Conservation (phyloP, 2,888 invertebrate genomes). For the Mystacides longicornis region DNA sequence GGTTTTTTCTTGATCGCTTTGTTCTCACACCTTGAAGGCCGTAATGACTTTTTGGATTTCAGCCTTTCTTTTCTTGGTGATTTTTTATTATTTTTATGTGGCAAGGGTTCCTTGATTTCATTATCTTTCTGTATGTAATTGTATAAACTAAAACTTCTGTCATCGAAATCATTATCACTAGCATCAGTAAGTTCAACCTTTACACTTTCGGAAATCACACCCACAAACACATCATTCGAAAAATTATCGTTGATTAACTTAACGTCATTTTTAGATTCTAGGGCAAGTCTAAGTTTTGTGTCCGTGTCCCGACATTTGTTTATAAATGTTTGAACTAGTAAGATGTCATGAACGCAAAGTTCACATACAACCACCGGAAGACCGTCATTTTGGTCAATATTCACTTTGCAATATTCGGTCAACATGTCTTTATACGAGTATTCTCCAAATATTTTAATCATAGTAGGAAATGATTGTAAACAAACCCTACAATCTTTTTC, state of each 20-base stretch:
- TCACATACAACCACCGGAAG: slow-evolving; percentile 16
- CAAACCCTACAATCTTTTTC: neutral
- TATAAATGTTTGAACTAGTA: slow-evolving; percentile 12
- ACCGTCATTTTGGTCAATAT: slow-evolving; percentile 14
- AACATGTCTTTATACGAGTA: neutral
- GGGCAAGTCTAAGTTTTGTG: neutral
- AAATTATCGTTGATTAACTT: neutral
- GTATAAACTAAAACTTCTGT: neutral
- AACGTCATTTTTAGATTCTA: neutral
- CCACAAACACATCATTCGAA: neutral
- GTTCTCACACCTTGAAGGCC: neutral
- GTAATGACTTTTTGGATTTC: neutral
- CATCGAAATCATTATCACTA: neutral
- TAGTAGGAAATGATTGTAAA: neutral
- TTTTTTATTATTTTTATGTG: too few species aligned
- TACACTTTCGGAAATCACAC: neutral
- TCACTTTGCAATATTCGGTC: slow-evolving; percentile 11
- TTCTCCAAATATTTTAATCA: neutral
- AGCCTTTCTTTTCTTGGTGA: too few species aligned
- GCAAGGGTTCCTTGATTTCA: neutral
- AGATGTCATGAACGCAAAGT: slow-evolving; percentile 12
- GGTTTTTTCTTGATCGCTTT: too few species aligned
- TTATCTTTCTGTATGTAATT: neutral
- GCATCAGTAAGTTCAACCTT: neutral
- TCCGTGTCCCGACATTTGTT: slow-evolving; percentile 16